Conservation (phyloP, 2,113 vertebrate genomes). For the Chaetura pelagica region DNA sequence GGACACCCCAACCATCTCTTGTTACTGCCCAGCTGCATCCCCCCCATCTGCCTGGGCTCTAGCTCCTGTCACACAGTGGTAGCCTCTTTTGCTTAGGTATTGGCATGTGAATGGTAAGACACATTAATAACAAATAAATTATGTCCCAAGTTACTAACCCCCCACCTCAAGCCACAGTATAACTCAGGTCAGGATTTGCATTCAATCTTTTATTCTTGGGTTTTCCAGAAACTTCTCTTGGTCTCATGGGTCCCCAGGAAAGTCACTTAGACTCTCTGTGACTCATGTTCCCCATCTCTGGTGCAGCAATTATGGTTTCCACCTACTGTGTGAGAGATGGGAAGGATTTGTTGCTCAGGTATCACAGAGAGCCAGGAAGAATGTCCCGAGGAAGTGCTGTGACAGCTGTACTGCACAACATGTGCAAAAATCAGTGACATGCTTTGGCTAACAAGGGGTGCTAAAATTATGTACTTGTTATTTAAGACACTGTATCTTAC, state of each 20-base stretch:
- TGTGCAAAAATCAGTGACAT: neutral
- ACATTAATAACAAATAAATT: neutral
- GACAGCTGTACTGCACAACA: fast-evolving
- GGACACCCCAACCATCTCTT: neutral
- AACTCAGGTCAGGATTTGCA: neutral
- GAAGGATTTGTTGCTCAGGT: neutral
- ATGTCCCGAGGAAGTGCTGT: neutral
- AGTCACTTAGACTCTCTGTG: neutral
- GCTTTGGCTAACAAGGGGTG: neutral
- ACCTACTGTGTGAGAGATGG: slow-evolving; percentile 19
- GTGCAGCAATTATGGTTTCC: slow-evolving; percentile 8
- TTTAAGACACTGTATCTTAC: neutral
- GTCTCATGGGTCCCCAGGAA: neutral
- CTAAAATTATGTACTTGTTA: neutral
- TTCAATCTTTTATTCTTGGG: neutral
- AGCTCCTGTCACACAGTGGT: neutral
- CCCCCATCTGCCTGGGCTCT: neutral
- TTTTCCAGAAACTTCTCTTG: neutral
- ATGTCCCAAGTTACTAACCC: neutral
- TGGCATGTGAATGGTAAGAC: neutral
- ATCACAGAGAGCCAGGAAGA: neutral
- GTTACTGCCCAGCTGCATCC: neutral
- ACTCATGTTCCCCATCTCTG: neutral
- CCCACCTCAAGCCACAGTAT: neutral
- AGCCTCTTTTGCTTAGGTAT: neutral